phyloP scores from a whole-genome alignment of 2,113 vertebrate species.

The Paraplagusia blochii region DNA sequence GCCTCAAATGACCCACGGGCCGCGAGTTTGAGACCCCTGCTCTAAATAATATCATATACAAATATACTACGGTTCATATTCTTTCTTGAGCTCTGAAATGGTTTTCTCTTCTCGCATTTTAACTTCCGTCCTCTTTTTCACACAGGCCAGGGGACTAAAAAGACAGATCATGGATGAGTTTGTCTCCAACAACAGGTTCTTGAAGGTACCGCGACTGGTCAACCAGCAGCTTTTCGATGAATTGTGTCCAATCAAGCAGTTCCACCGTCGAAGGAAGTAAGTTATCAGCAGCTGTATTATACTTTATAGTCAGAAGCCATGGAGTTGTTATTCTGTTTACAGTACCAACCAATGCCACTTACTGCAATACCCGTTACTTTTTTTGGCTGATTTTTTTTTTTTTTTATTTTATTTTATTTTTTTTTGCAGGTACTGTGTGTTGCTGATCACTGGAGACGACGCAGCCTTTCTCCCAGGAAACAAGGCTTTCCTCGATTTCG shows the following conservation, averaged over 20 bases:
- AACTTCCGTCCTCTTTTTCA: background rate
- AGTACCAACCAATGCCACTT: too few relatives aligned
- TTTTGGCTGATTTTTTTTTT: background rate
- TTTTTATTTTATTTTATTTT: background rate
- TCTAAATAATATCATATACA: too few relatives aligned
- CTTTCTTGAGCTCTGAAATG: background rate
- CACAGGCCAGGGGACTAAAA: slow-evolving; percentile 87
- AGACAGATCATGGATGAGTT: slow-evolving; percentile 92
- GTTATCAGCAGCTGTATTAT: too few relatives aligned
- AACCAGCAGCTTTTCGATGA: slow-evolving; percentile 92
- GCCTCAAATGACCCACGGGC: too few relatives aligned
- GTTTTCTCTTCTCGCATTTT: background rate
- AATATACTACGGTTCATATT: too few relatives aligned
- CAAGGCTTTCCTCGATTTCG: slow-evolving; percentile 87
- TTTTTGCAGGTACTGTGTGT: slow-evolving; percentile 84
- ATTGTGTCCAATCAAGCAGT: slow-evolving; percentile 90
- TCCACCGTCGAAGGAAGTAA: slow-evolving; percentile 93
- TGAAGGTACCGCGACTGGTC: slow-evolving; percentile 86
- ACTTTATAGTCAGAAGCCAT: too few relatives aligned
- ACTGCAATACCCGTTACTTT: too few relatives aligned
- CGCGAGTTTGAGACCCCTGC: too few relatives aligned
- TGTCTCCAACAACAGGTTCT: slow-evolving; percentile 90
- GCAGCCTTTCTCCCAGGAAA: slow-evolving; percentile 75
- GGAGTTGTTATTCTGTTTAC: too few relatives aligned
- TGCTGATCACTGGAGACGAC: slow-evolving; percentile 83